Evolutionary conservation across 2,797 vertebrate genomes (phyloP).

Genomic region (Cynopterus sphinx): DNA sequence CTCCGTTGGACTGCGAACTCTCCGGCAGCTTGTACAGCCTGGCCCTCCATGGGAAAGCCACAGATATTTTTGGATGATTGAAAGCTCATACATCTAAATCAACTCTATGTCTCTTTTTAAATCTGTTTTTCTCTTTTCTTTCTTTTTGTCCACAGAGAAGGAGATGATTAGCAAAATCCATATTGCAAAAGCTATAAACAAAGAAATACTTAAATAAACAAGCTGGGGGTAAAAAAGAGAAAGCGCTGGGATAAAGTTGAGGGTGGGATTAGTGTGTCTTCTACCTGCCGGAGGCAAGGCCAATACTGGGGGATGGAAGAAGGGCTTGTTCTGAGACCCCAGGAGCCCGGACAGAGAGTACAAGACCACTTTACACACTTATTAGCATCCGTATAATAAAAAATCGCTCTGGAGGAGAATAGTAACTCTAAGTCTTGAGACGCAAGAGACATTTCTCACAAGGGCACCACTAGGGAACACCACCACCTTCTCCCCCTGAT

Average conservation of each 20-base stretch:
- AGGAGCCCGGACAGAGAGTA: not conserved
- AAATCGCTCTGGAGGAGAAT: not conserved
- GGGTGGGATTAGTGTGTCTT: not conserved
- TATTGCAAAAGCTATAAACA: not conserved
- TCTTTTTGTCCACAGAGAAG: not conserved
- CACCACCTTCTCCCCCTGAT: not conserved
- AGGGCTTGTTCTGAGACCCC: not conserved
- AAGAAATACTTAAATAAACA: not conserved
- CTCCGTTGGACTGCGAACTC: not conserved
- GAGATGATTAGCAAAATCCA: not conserved
- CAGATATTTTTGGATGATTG: not conserved
- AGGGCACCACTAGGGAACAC: not conserved
- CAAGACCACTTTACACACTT: not conserved
- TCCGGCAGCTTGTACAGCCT: not conserved
- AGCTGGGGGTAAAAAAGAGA: not conserved
- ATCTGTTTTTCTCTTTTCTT: not conserved
- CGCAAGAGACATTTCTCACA: not conserved
- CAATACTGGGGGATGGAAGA: not conserved
- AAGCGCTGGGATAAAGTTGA: not conserved
- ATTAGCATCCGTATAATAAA: not conserved
- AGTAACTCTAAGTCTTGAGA: not conserved
- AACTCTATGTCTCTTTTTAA: not conserved
- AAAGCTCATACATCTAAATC: not conserved
- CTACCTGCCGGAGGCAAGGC: not conserved
- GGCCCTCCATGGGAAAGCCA: not conserved